Evolutionary conservation across 2,113 vertebrate genomes (phyloP), one percentile per base, ranked within the genome.

Genomic region (Parotia lawesii): DNA sequence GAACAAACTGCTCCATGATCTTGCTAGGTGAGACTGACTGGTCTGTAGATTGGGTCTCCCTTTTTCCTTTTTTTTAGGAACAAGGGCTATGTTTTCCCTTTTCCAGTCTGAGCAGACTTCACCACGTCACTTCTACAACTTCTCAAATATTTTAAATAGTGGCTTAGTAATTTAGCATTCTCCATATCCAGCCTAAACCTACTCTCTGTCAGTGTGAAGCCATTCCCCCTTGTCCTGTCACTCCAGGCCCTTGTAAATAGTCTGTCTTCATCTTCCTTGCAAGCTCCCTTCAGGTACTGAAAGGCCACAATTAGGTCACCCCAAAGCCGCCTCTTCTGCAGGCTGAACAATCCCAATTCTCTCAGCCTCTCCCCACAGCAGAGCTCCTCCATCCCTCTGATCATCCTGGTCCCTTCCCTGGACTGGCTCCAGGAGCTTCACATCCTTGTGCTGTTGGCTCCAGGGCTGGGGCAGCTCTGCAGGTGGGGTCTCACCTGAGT

Each of bases 331-430:
- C 8, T 35, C 17, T 50, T 37, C 9, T 25, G 2, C 21, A 42
- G 21, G 31, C 18, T 15, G 42, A 57, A 42, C 25, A 35, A 31
- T 10, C 3, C 9, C 7, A 29, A 8, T 56, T 48, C 11, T 2
- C 14, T 31, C 42, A 48, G 11, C 7, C 13, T n/a, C 13, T 29
- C 5, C 29, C 11, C n/a, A 11, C 6, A 48, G 6, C 31, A 51
- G 51, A 50, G 19, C 0, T 6, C 6, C 22, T 51, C 31, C 15
- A 57, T 44, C 31, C 12, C 12, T 64, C 14, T 33, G 18, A 72
- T 28, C 14, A 35, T 0, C 1, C 5, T 10, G 2, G 2, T 50
- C 2, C 14, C 7, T 64, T 3, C 42, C 20, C 35, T 33, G 44
- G 14, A 2, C 1, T 56, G 0, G 0, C 27, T 72, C 0, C 50